phyloP scores from a whole-genome alignment of 1,140 invertebrate species.

The Varroa destructor region DNA sequence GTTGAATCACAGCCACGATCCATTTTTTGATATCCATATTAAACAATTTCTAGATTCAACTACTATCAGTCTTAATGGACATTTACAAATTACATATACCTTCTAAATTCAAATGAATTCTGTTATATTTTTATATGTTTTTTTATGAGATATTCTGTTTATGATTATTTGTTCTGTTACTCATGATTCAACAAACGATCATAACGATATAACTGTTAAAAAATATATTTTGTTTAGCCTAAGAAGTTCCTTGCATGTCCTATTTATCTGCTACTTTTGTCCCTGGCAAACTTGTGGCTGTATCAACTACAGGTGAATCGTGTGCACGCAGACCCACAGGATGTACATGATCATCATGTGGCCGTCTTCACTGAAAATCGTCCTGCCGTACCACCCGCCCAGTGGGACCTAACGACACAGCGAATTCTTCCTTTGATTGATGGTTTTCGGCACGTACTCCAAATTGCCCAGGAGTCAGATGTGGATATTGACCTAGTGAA shows the following conservation, averaged over 20 bases:
- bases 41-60: background rate
- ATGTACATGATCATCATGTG: conserved; percentile 75
- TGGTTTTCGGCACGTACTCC: conserved; percentile 70
- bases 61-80: background rate
- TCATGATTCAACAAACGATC: no score
- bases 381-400: conserved; percentile 49
- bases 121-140: conserved; percentile 34
- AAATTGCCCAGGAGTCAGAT: conserved; percentile 53
- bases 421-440: conserved; percentile 69
- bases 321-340: conserved; percentile 48
- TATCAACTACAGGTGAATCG: conserved; percentile 39
- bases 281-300: no score
- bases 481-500: conserved; percentile 87
- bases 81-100: background rate
- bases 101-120: background rate
- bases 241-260: no score
- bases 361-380: conserved; percentile 55
- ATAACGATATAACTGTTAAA: no score
- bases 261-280: no score
- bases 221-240: no score
- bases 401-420: conserved; percentile 86
- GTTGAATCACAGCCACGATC: background rate
- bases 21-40: background rate
- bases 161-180: no score
- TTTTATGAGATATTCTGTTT: conserved; percentile 36